Conservation (phyloP, 2,888 invertebrate genomes). For the Rhimphoctona megacephalus region DNA sequence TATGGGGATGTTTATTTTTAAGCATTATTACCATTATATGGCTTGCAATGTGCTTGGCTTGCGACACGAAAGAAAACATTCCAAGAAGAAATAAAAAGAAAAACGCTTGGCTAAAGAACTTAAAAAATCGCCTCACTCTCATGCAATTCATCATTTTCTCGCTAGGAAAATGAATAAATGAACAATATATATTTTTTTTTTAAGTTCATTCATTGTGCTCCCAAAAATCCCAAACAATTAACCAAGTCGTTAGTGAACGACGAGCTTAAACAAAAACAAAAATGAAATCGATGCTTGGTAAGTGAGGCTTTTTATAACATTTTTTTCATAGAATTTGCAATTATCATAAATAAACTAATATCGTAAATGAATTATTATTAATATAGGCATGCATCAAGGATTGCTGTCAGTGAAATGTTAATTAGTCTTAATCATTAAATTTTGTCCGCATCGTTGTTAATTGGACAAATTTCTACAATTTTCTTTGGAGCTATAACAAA, state of each 20-base stretch:
- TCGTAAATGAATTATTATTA: slow-evolving; percentile 18
- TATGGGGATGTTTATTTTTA: neutral
- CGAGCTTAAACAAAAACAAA: slow-evolving; percentile 65
- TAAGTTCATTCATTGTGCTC: slow-evolving; percentile 49
- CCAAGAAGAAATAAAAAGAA: slow-evolving; percentile 10
- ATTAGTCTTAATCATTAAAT: slow-evolving; percentile 39
- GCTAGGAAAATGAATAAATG: slow-evolving; percentile 19
- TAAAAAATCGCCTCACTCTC: slow-evolving; percentile 32
- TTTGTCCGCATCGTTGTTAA: slow-evolving; percentile 19
- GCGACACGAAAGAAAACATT: slow-evolving; percentile 36
- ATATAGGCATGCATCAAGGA: slow-evolving; percentile 54
- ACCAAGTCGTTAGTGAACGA: slow-evolving; percentile 46
- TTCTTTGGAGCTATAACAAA: neutral
- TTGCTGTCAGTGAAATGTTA: slow-evolving; percentile 54
- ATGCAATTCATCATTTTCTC: slow-evolving; percentile 45
- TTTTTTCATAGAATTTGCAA: slow-evolving; percentile 30
- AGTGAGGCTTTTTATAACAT: slow-evolving; percentile 68
- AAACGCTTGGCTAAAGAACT: slow-evolving; percentile 49
- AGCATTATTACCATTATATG: slow-evolving; percentile 50
- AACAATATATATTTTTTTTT: neutral
- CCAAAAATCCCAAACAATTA: slow-evolving; percentile 52
- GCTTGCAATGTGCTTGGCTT: slow-evolving; percentile 70
- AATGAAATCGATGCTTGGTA: slow-evolving; percentile 72
- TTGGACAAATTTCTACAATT: neutral
- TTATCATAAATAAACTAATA: slow-evolving; percentile 27